phyloP scores from a whole-genome alignment of 2,888 invertebrate species.

The Trissoscelio sp. region DNA sequence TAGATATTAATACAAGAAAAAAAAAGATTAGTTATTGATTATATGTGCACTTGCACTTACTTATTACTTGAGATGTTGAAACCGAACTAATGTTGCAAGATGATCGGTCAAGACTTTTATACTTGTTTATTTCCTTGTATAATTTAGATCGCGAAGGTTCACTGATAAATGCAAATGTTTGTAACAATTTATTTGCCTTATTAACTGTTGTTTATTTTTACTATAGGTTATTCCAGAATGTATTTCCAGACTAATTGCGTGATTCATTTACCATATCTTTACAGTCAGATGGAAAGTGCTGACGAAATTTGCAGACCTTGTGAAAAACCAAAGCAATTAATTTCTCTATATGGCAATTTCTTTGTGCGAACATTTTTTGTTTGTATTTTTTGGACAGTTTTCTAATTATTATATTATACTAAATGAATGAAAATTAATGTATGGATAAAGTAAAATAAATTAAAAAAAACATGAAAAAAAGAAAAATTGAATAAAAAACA shows the following conservation, averaged over 20 bases:
- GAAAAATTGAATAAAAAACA: too few species aligned
- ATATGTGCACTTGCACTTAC: too few species aligned
- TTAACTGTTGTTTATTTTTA: slow-evolving; percentile 26
- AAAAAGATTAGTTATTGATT: too few species aligned
- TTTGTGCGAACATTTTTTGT: too few species aligned
- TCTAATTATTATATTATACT: too few species aligned
- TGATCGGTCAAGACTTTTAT: slow-evolving; percentile 36
- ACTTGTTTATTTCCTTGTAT: slow-evolving; percentile 38
- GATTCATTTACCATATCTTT: neutral
- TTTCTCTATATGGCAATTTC: too few species aligned
- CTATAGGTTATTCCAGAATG: slow-evolving; percentile 13
- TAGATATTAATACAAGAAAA: too few species aligned
- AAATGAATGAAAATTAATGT: too few species aligned
- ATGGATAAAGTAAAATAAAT: too few species aligned
- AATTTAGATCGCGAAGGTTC: slow-evolving; percentile 28
- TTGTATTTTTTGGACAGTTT: too few species aligned
- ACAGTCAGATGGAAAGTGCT: neutral
- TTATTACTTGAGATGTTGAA: slow-evolving; percentile 1
- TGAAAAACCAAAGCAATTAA: neutral
- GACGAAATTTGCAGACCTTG: slow-evolving; percentile 5
- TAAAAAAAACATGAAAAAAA: too few species aligned
- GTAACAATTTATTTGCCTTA: slow-evolving; percentile 20
- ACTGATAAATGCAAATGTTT: slow-evolving; percentile 27
- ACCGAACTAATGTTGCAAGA: slow-evolving; percentile 18
- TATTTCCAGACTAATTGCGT: slow-evolving; percentile 4